phyloP scores from a whole-genome alignment of 92 coral and sea anemone genomes.

The Palythoa grandiflora region DNA sequence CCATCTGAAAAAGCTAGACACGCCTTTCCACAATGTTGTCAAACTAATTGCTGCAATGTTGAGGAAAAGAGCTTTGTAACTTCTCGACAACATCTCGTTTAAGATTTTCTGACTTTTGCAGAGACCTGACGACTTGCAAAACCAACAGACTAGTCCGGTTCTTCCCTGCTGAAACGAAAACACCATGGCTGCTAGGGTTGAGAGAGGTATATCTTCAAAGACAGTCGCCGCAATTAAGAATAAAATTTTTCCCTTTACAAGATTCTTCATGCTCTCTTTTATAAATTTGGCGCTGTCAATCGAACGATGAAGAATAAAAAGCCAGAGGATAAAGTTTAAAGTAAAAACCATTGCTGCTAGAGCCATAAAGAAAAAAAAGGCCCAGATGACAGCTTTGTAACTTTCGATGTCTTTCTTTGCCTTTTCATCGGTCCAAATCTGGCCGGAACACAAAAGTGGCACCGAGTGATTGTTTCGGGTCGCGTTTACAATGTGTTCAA shows the following conservation, averaged over 20 bases:
- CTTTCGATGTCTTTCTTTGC: slow-evolving; percentile 58
- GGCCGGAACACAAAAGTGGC: slow-evolving; percentile 72
- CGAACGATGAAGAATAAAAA: slow-evolving; percentile 82
- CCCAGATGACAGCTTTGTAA: slow-evolving; percentile 57
- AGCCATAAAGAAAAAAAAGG: slow-evolving; percentile 78
- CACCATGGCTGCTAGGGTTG: slow-evolving; percentile 88
- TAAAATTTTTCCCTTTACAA: slow-evolving; percentile 78
- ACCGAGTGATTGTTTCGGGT: slow-evolving; percentile 65
- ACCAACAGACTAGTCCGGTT: slow-evolving; percentile 86
- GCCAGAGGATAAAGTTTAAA: slow-evolving; percentile 80
- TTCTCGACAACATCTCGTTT: slow-evolving; percentile 58
- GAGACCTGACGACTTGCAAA: slow-evolving; percentile 75
- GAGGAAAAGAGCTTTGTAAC: slow-evolving; percentile 73
- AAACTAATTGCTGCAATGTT: slow-evolving; percentile 82
- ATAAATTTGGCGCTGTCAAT: slow-evolving; percentile 74
- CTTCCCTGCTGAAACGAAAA: slow-evolving; percentile 84
- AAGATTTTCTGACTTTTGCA: slow-evolving; percentile 73
- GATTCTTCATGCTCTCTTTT: slow-evolving; percentile 66
- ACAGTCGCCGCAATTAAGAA: slow-evolving; percentile 85
- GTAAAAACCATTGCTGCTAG: slow-evolving; percentile 78
- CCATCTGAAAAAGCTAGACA: slow-evolving; percentile 95
- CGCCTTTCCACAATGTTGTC: slow-evolving; percentile 97
- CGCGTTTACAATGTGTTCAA: slow-evolving; percentile 63
- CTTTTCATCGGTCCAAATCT: slow-evolving; percentile 76
- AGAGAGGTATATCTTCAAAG: slow-evolving; percentile 91